Conservation (phyloP, 2,113 vertebrate genomes). For the Zapus hudsonius region DNA sequence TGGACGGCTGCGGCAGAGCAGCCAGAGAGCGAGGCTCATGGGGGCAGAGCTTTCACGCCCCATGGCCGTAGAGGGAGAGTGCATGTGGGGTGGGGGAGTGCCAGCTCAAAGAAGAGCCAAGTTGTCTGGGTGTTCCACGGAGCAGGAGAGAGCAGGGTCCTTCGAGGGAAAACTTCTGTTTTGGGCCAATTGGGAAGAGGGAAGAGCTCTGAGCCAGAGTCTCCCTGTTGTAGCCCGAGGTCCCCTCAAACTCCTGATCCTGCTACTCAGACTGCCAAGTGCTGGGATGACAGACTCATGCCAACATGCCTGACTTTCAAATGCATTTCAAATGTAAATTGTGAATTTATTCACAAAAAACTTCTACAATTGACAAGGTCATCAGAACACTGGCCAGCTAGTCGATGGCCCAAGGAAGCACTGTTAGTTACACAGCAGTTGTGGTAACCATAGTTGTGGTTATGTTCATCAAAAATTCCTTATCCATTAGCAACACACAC, state of each 20-base stretch:
- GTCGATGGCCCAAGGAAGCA: background rate
- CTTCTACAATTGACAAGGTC: slow-evolving; percentile 1
- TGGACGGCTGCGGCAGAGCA: too few relatives aligned
- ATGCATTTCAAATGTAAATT: background rate
- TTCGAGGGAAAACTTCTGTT: too few relatives aligned
- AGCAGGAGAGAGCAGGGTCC: too few relatives aligned
- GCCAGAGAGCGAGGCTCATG: too few relatives aligned
- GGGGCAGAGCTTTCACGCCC: too few relatives aligned
- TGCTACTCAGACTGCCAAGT: background rate
- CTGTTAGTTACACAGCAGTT: background rate
- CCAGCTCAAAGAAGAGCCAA: too few relatives aligned
- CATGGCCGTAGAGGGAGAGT: too few relatives aligned
- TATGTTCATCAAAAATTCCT: background rate
- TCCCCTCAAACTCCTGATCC: background rate
- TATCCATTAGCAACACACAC: background rate
- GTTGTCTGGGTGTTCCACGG: too few relatives aligned
- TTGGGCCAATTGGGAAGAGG: too few relatives aligned
- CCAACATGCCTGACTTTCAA: background rate
- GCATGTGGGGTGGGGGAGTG: too few relatives aligned
- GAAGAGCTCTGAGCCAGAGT: background rate
- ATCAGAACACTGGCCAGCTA: background rate
- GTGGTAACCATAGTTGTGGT: background rate
- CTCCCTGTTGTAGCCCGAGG: background rate
- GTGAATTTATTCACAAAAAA: slow-evolving; percentile 9
- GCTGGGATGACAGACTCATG: background rate